Percentiles rank a stretch among this genome's conserved stretches.
phyloP scores from a whole-genome alignment of 2,113 vertebrate species.

The Lutjanus erythropterus region DNA sequence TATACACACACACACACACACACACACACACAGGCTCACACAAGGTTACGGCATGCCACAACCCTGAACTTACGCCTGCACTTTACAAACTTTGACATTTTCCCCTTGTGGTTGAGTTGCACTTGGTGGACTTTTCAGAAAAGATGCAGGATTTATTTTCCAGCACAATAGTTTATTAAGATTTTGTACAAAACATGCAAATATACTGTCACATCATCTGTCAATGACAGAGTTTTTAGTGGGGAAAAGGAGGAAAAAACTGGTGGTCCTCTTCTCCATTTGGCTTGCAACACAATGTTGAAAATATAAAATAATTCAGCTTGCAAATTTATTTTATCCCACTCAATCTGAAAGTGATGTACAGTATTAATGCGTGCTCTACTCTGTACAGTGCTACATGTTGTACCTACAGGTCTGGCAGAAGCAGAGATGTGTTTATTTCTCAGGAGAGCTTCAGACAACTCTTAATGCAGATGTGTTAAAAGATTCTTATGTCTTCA shows the following conservation, averaged over 20 bases:
- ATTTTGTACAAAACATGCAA: not conserved
- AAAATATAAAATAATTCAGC: too few relatives aligned
- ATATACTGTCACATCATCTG: not conserved
- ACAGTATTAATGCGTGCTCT: not conserved
- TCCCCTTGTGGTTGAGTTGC: too few relatives aligned
- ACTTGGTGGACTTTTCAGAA: not conserved
- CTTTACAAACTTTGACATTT: constrained; percentile 37
- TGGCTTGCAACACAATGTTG: too few relatives aligned
- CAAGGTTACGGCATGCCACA: constrained; percentile 35
- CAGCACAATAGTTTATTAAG: not conserved
- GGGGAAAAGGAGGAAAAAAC: not conserved
- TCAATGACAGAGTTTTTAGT: not conserved
- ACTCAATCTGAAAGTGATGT: not conserved
- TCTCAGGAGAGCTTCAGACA: constrained; percentile 30
- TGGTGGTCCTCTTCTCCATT: not conserved
- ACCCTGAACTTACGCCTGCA: constrained; percentile 23
- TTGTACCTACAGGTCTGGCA: not conserved
- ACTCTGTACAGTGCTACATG: not conserved
- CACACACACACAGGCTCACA: constrained; percentile 33
- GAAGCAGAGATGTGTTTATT: not conserved
- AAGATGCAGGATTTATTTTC: not conserved
- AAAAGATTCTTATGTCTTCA: constrained; percentile 58
- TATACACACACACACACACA: constrained; percentile 34
- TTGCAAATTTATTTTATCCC: too few relatives aligned
- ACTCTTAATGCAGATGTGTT: constrained; percentile 77